These are phyloP conservation scores for Motacilla alba DNA, from an alignment of 2,113 vertebrate species.

Conservation along the genomic window DNA sequence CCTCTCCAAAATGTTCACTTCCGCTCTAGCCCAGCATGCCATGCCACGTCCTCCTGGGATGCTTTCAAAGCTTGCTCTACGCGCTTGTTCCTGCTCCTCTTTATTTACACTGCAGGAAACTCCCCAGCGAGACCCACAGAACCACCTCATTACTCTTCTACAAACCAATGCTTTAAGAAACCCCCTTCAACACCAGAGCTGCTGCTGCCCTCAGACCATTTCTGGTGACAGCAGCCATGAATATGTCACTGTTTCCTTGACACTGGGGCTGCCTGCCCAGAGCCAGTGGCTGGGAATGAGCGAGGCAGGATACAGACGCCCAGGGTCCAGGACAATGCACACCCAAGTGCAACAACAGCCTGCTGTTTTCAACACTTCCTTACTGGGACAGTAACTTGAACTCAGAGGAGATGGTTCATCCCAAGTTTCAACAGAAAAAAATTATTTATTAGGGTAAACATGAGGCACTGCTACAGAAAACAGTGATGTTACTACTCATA, in stretches of 20 bases:
- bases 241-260: neutral
- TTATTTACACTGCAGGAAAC: fast-evolving
- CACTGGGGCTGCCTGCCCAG: neutral
- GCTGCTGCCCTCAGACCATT: neutral
- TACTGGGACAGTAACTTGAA: neutral
- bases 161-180: neutral
- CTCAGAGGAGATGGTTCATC: neutral
- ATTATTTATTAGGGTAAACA: neutral
- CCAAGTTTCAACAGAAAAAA: neutral
- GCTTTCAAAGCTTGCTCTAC: neutral
- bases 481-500: neutral
- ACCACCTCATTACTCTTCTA: neutral
- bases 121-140: neutral
- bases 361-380: slow-evolving; percentile 39
- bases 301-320: neutral
- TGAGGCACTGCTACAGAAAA: neutral
- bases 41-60: neutral
- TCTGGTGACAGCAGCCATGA: neutral
- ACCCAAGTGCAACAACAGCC: neutral
- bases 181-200: fast-evolving
- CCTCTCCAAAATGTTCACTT: neutral
- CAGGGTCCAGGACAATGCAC: neutral
- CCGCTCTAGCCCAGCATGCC: neutral
- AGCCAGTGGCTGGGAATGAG: neutral
- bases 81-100: neutral